Evolutionary conservation across 2,797 vertebrate species (phyloP).

Genomic region (Catostomus latipinnis): DNA sequence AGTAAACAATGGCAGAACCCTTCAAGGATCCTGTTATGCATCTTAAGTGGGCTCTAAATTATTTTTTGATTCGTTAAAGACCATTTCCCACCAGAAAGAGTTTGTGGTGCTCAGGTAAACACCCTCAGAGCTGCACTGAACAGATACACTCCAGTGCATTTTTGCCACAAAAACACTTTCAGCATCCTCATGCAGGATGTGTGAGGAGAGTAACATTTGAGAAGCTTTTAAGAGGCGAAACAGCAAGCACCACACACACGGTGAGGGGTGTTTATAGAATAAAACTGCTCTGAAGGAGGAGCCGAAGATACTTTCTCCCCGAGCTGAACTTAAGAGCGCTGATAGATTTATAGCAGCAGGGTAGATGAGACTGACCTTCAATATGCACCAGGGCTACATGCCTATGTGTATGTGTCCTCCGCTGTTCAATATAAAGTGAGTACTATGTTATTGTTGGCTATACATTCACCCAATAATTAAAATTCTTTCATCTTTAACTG

Average conservation of each 20-base stretch:
- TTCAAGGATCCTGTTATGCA: too few relatives aligned
- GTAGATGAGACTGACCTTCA: constrained; percentile 54
- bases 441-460: constrained; percentile 37
- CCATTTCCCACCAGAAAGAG: background rate
- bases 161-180: constrained; percentile 28
- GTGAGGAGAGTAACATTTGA: constrained; percentile 52
- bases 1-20: too few relatives aligned
- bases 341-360: constrained; percentile 41
- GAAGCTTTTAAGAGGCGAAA: constrained; percentile 49
- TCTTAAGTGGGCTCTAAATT: background rate
- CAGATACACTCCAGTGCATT: constrained; percentile 18
- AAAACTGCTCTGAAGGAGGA: constrained; percentile 43
- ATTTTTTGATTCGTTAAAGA: background rate
- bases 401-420: constrained; percentile 36
- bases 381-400: constrained; percentile 45
- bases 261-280: constrained; percentile 51
- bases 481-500: too few relatives aligned
- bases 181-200: constrained; percentile 2
- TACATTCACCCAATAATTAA: background rate
- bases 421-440: constrained; percentile 43
- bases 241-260: constrained; percentile 16
- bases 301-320: constrained; percentile 41
- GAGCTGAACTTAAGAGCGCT: constrained; percentile 44
- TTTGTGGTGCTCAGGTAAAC: constrained; percentile 1
- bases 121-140: background rate